Base-by-base conservation (phyloP, 1,140 invertebrate genomes). In the Saxidomus purpurata region DNA sequence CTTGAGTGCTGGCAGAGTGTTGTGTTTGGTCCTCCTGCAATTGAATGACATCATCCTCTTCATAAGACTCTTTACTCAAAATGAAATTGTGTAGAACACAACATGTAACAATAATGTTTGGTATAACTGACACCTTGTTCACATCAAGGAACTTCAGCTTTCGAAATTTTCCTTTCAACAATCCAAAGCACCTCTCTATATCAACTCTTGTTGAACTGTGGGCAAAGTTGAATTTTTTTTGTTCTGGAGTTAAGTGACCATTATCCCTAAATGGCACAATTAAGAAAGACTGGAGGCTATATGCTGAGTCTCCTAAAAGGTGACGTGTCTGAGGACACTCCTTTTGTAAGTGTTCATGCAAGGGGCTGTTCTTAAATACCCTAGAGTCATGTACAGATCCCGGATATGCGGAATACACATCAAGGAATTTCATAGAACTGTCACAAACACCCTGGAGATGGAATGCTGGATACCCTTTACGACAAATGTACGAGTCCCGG, bases 381-480 rank as follows among this genome's bases (percentile, higher is more conserved):
- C 89, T 74, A 0, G 86, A 43, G 77, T 90, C 85, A 74, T 90
- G 89, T 3, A 90, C 89, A 31, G 82, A 86, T 28, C 91, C 89
- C 28, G 79, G 82, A n/a, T 67, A 88, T n/a, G 36, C 89, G 76
- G 71, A 81, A 25, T 71, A 88, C 8, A 87, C 40, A 86, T 91
- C 86, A 4, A 89, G 52, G 25, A 91, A 88, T 36, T 43, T 69
- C 25, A 90, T 15, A 74, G 43, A 49, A 11, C 28, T 36, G 43
- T 90, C 89, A 79, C 89, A 90, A 0, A 90, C 91, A 34, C 69
- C 90, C 74, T 89, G 88, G 31, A 92, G 81, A 52, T 87, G 31
- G 6, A 91, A 87, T n/a, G 79, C 59, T 25, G 28, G 40, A 52
- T 49, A 88, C 40, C 85, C 88, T 74, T 84, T 90, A 9, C 87